phyloP scores from a whole-genome alignment of 2,888 invertebrate species.

The Cheilosia impressa region DNA sequence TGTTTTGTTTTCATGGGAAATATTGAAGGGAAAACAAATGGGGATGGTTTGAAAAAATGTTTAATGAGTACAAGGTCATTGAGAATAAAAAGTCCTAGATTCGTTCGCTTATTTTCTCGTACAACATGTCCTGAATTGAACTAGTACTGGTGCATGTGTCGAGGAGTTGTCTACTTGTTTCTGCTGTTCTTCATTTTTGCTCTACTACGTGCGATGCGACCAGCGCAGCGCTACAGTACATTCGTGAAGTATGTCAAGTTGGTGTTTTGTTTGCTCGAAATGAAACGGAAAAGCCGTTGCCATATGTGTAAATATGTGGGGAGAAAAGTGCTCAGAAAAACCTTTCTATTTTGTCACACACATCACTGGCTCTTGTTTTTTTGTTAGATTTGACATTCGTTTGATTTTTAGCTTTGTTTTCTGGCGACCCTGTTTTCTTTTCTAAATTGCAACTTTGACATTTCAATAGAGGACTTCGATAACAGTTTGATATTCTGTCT shows the following conservation, averaged over 20 bases:
- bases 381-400: conserved; percentile 61
- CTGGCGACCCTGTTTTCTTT: conserved; percentile 43
- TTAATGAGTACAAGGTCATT: conserved; percentile 75
- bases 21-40: conserved; percentile 36
- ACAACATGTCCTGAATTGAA: conserved; percentile 50
- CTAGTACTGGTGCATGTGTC: conserved; percentile 70
- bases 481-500: not conserved
- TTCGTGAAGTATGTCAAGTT: conserved; percentile 72
- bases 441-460: conserved; percentile 62
- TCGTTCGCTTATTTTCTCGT: conserved; percentile 46
- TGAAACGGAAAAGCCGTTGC: conserved; percentile 65
- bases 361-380: conserved; percentile 32
- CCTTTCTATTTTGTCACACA: conserved; percentile 32
- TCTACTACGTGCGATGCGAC: conserved; percentile 4
- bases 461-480: conserved; percentile 36
- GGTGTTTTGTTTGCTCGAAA: conserved; percentile 69
- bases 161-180: conserved; percentile 65
- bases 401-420: conserved; percentile 34
- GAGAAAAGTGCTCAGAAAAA: conserved; percentile 30
- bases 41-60: conserved; percentile 49
- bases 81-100: conserved; percentile 74
- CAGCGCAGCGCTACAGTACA: conserved; percentile 45
- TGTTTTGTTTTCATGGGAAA: conserved; percentile 62
- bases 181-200: conserved; percentile 33
- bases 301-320: conserved; percentile 12